These are phyloP conservation scores for Callimorpha dominula DNA, from an alignment of 2,888 invertebrate species.

Conservation along the genomic window DNA sequence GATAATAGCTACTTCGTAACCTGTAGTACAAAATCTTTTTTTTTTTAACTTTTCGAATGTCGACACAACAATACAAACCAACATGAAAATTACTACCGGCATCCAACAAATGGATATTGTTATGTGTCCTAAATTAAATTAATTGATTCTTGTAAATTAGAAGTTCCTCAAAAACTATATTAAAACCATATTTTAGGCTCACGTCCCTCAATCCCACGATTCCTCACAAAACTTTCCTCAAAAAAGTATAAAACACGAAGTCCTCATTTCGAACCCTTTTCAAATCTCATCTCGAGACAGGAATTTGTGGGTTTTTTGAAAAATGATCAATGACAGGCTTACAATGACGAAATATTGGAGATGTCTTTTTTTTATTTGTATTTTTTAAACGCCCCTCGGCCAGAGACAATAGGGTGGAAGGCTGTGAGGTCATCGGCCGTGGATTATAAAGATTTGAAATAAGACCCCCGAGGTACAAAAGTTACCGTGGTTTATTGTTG, in stretches of 20 bases:
- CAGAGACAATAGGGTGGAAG: slow-evolving; percentile 74
- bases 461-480: slow-evolving; percentile 39
- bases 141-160: slow-evolving; percentile 41
- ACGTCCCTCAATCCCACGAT: slow-evolving; percentile 29
- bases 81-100: slow-evolving; percentile 9
- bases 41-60: too few relatives aligned
- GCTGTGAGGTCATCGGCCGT: slow-evolving; percentile 64
- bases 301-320: slow-evolving; percentile 81
- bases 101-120: slow-evolving; percentile 4
- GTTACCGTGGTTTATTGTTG: slow-evolving; percentile 37
- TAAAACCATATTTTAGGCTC: slow-evolving; percentile 33
- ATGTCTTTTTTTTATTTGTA: slow-evolving; percentile 48
- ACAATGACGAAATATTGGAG: slow-evolving; percentile 80
- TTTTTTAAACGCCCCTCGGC: slow-evolving; percentile 62
- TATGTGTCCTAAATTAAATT: slow-evolving; percentile 25
- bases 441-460: slow-evolving; percentile 51
- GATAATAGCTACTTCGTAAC: too few relatives aligned
- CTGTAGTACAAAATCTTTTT: too few relatives aligned
- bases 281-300: slow-evolving; percentile 69
- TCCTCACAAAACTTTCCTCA: slow-evolving; percentile 39
- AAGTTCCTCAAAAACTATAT: slow-evolving; percentile 29
- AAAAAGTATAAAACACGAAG: slow-evolving; percentile 48
- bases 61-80: slow-evolving; percentile 7
- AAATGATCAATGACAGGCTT: slow-evolving; percentile 84
- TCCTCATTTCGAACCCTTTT: slow-evolving; percentile 56